These are phyloP conservation scores for Epizoanthus stellaris DNA, from an alignment of 92 coral and sea anemone species.

Conservation along the genomic window DNA sequence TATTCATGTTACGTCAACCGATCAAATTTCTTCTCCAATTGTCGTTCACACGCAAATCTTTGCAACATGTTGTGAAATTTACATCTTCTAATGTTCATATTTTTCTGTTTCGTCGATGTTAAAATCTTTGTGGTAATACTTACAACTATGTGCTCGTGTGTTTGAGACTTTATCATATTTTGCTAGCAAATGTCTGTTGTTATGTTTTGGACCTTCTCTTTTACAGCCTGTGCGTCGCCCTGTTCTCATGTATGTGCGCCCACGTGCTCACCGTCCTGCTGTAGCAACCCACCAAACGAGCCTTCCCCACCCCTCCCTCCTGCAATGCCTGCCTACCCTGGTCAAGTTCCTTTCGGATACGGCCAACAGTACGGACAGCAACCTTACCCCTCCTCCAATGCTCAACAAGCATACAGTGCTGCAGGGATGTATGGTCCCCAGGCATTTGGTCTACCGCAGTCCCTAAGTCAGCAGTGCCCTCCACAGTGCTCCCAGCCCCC, in stretches of 20 bases:
- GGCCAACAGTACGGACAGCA: slow-evolving; percentile 26
- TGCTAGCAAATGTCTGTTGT: too few relatives aligned
- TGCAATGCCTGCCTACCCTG: slow-evolving; percentile 7
- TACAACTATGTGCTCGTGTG: not conserved
- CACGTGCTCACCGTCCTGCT: slow-evolving; percentile 80
- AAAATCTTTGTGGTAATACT: not conserved
- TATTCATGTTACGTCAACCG: too few relatives aligned
- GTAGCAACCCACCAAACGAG: slow-evolving; percentile 60
- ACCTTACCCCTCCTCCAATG: not conserved
- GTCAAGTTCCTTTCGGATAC: slow-evolving; percentile 38
- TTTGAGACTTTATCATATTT: not conserved
- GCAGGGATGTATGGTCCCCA: slow-evolving; percentile 46
- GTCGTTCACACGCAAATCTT: too few relatives aligned
- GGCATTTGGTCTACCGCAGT: slow-evolving; percentile 39
- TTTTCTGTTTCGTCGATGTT: not conserved
- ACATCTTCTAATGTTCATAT: too few relatives aligned
- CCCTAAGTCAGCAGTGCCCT: slow-evolving; percentile 68
- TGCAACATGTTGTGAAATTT: too few relatives aligned
- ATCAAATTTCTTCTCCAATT: too few relatives aligned
- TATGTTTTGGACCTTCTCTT: slow-evolving; percentile 2
- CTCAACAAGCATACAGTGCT: not conserved
- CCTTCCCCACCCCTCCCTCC: slow-evolving; percentile 49
- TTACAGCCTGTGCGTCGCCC: slow-evolving; percentile 73
- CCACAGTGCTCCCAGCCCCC: slow-evolving; percentile 58
- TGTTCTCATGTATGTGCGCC: slow-evolving; percentile 94